Evolutionary conservation across 1,140 invertebrate genomes (phyloP).

Genomic region (Dendroctonus valens): DNA sequence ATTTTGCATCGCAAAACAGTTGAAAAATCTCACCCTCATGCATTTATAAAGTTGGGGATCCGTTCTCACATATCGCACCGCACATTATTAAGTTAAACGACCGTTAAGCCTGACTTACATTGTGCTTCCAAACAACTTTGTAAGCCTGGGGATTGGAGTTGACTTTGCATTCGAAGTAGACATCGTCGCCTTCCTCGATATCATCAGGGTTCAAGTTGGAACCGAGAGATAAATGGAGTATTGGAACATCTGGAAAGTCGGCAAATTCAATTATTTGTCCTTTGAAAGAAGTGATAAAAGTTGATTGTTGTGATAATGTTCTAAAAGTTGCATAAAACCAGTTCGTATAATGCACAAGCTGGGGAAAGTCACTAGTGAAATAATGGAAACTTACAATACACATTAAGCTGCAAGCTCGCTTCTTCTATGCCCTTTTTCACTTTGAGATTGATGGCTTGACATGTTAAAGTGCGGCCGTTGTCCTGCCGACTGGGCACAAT

Average conservation of each 20-base stretch:
- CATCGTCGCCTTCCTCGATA: slow-evolving; percentile 87
- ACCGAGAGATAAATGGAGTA: slow-evolving; percentile 70
- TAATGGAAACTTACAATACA: slow-evolving; percentile 71
- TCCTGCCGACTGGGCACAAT: slow-evolving; percentile 74
- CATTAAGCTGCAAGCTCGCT: slow-evolving; percentile 75
- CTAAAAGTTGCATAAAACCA: not conserved
- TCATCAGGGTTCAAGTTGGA: slow-evolving; percentile 83
- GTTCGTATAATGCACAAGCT: not conserved
- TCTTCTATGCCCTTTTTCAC: slow-evolving; percentile 71
- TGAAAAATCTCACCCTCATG: no score
- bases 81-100: not conserved
- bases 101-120: slow-evolving; percentile 65
- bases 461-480: slow-evolving; percentile 74
- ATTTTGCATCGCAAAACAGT: no score
- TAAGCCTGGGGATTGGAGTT: slow-evolving; percentile 81
- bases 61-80: not conserved
- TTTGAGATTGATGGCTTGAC: slow-evolving; percentile 76
- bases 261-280: no score
- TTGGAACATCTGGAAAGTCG: slow-evolving; percentile 67
- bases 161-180: slow-evolving; percentile 87
- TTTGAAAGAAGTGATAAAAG: no score
- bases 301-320: no score
- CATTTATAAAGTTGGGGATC: not conserved
- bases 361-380: no score
- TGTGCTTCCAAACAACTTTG: slow-evolving; percentile 89